Evolutionary conservation across 2,113 vertebrate genomes (phyloP).

Genomic region (Hemibagrus wyckioides): DNA sequence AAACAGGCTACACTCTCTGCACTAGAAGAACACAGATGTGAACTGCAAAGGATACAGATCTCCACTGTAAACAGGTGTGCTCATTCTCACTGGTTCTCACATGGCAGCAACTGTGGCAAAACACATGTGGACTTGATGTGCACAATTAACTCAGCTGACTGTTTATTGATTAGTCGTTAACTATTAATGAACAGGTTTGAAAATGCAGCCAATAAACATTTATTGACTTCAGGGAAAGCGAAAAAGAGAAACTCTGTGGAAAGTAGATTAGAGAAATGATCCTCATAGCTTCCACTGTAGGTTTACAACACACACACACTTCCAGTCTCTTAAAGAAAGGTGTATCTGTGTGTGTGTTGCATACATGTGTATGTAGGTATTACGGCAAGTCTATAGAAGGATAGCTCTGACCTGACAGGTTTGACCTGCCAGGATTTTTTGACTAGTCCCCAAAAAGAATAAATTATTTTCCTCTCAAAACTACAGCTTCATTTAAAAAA

Average conservation of each 20-base stretch:
- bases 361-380: not conserved
- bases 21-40: constrained; percentile 15
- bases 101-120: constrained; percentile 28
- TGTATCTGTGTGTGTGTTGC: not conserved
- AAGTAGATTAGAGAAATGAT: not conserved
- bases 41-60: constrained; percentile 9
- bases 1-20: constrained; percentile 42
- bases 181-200: constrained; percentile 45
- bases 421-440: not conserved
- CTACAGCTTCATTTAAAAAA: not conserved
- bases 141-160: constrained; percentile 43
- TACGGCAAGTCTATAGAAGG: not conserved
- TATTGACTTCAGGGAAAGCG: constrained; percentile 27
- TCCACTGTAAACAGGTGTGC: constrained; percentile 35
- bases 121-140: constrained; percentile 12
- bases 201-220: constrained; percentile 38
- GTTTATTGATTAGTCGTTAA: constrained; percentile 51
- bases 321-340: not conserved
- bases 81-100: constrained; percentile 11
- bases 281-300: not conserved
- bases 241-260: not conserved
- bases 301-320: not conserved
- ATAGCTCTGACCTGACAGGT: not conserved
- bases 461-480: not conserved
- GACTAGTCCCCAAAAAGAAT: not conserved